Evolutionary conservation across 23 tunicate species (phyloP), one percentile per base, ranked within the genome.

Genomic region (Halocynthia aurantium): DNA sequence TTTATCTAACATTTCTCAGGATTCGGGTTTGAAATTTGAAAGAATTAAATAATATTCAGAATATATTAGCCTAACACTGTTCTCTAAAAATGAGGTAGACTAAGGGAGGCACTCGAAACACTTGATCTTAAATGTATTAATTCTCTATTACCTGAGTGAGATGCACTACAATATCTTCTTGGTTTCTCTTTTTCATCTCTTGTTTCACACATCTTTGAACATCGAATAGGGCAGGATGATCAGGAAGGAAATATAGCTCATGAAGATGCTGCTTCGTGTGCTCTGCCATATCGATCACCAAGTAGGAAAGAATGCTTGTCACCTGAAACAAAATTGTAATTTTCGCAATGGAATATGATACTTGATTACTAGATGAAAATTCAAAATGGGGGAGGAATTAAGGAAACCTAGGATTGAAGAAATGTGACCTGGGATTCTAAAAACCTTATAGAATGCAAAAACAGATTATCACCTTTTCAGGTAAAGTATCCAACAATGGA

Each of bases 231-330:
- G 82, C 51, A 22, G 65, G 53, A 70, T 89, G 88, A 8, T 89
- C 77, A 6, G 95, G 95, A 11, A 91, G 84, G 55, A 91, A 91
- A 67, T 86, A 85, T 57, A 91, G 61, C 72, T 91, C 91, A 31
- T 69, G 61, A 7, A 85, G 71, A 54, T 91, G 70, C 13, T 51
- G 44, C 52, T 78, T 82, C 7, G 97, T 91, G 84, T 51, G 5
- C 7, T 57, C 7, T 8, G 11, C 8, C 18, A 72, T 82, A 71
- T 82, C 97, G 9, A 84, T 53, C 51, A 90, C 84, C 57, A 90
- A 50, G 76, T 72, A 90, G 13, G 82, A 60, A 7, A 90, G 18
- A 6, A 84, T 75, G 6, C 54, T 51, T 8, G 84, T 50, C 19
- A 90, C 97, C 97, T 90, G 56, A 51, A 81, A 71, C 50, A 5